Percentiles rank a stretch among this genome's conserved stretches.
These are phyloP conservation scores for Schrankia costaestrigalis DNA, from an alignment of 2,888 invertebrate species.

Conservation along the genomic window DNA sequence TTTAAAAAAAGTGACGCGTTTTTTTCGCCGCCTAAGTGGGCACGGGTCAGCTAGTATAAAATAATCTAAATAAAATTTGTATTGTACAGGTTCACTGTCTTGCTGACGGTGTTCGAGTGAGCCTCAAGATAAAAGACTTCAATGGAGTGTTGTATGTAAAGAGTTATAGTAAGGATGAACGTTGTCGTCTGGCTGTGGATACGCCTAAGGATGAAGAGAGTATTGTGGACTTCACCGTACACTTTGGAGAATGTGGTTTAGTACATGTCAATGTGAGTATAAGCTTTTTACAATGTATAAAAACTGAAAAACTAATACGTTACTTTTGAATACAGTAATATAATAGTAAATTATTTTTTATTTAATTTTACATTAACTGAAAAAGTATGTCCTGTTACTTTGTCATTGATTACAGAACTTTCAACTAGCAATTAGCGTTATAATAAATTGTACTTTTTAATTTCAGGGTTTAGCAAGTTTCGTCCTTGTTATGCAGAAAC, in stretches of 20 bases:
- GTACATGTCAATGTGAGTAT: constrained; percentile 91
- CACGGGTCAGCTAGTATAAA: not conserved
- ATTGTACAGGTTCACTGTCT: constrained; percentile 87
- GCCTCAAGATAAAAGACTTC: constrained; percentile 89
- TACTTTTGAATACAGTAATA: constrained; percentile 1
- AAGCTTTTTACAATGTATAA: not conserved
- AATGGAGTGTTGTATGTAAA: constrained; percentile 96
- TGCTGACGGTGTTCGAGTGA: constrained; percentile 94
- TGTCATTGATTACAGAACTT: not conserved
- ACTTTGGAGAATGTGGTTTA: constrained; percentile 94
- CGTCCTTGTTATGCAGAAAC: constrained; percentile 96
- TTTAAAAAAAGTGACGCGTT: not conserved
- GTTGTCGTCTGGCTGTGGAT: constrained; percentile 90
- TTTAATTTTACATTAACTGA: too few species aligned
- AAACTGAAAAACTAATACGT: not conserved
- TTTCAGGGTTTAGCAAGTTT: constrained; percentile 93
- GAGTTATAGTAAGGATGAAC: constrained; percentile 95
- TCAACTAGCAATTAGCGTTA: too few species aligned
- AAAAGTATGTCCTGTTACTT: not conserved
- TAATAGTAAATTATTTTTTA: too few species aligned
- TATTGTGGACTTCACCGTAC: constrained; percentile 91
- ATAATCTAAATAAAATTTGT: constrained; percentile 2
- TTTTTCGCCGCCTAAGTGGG: not conserved
- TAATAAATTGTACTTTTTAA: constrained; percentile 16
- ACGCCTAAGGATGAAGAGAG: constrained; percentile 85